Evolutionary conservation across 2,888 invertebrate species (phyloP).

Genomic region (Drosophila meridionalis): DNA sequence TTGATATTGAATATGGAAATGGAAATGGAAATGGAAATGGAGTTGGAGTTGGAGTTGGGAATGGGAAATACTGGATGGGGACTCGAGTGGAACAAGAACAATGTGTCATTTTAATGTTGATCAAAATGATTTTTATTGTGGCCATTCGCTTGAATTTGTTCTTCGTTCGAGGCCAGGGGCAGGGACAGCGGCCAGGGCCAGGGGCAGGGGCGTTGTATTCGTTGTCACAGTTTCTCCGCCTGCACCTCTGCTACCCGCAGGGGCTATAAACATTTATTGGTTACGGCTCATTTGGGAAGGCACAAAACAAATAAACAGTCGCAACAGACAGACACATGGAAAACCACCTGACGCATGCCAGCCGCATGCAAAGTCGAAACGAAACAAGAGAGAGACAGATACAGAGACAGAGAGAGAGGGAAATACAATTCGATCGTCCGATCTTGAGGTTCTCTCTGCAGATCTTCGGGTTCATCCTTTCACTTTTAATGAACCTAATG

Average conservation of each 20-base stretch:
- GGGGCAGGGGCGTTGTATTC: constrained; percentile 25
- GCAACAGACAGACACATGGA: constrained; percentile 19
- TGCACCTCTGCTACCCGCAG: constrained; percentile 23
- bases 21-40: constrained; percentile 2
- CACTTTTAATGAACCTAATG: constrained; percentile 79
- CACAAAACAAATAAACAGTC: constrained; percentile 57
- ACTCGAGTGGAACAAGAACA: constrained; percentile 28
- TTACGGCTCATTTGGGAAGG: constrained; percentile 72
- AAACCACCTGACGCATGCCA: constrained; percentile 47
- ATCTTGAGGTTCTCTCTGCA: constrained; percentile 17
- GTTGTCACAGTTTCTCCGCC: constrained; percentile 27
- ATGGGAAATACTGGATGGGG: background rate
- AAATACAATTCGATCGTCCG: constrained; percentile 15
- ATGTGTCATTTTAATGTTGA: constrained; percentile 77
- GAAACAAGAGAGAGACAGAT: background rate
- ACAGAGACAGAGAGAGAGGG: background rate
- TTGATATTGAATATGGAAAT: constrained; percentile 13
- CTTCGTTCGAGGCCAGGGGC: constrained; percentile 19
- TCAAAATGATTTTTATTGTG: constrained; percentile 68
- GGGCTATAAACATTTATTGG: constrained; percentile 77
- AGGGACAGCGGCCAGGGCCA: too few relatives aligned
- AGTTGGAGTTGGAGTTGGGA: background rate
- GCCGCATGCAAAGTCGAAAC: constrained; percentile 1
- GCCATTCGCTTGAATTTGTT: constrained; percentile 38
- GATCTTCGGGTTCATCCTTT: constrained; percentile 65